Percentiles rank a stretch among this genome's conserved stretches.
phyloP scores from a whole-genome alignment of 2,888 invertebrate genomes.

The Myopa tessellatipennis region DNA sequence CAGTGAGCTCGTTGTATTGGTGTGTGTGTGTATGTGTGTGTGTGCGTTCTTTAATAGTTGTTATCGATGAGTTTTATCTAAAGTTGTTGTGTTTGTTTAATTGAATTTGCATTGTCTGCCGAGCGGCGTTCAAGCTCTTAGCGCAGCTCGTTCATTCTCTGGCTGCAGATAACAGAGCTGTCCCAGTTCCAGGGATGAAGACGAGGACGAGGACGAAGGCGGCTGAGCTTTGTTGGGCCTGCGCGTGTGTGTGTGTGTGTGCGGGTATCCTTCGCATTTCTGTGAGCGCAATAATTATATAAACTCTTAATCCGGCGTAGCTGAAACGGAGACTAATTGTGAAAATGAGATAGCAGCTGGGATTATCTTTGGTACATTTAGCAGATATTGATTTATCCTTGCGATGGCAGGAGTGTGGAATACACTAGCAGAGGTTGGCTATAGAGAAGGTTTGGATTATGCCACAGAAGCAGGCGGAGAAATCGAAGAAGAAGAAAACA shows the following conservation, averaged over 20 bases:
- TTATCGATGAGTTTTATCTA: constrained; percentile 63
- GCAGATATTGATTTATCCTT: constrained; percentile 23
- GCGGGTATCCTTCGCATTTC: background rate
- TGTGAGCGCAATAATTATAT: constrained; percentile 20
- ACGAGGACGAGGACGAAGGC: background rate
- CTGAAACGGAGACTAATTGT: constrained; percentile 54
- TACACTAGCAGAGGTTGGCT: background rate
- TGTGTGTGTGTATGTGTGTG: constrained; percentile 40
- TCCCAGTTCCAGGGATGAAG: background rate
- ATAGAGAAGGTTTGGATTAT: background rate
- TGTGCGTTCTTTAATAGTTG: constrained; percentile 53
- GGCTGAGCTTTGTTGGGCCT: background rate
- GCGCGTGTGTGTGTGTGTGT: constrained; percentile 4
- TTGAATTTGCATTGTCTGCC: constrained; percentile 64
- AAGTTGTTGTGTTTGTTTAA: constrained; percentile 68
- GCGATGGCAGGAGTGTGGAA: background rate
- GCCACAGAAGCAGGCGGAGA: background rate
- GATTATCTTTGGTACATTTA: constrained; percentile 58
- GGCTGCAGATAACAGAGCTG: constrained; percentile 3
- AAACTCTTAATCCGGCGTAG: constrained; percentile 34
- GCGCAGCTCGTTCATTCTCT: constrained; percentile 17
- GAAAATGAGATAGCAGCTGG: constrained; percentile 56
- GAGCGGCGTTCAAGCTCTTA: constrained; percentile 54
- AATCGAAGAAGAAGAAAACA: background rate
- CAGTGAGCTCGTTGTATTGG: constrained; percentile 8